phyloP scores from a whole-genome alignment of 2,888 invertebrate genomes.

The Lamellibrachia satsuma region DNA sequence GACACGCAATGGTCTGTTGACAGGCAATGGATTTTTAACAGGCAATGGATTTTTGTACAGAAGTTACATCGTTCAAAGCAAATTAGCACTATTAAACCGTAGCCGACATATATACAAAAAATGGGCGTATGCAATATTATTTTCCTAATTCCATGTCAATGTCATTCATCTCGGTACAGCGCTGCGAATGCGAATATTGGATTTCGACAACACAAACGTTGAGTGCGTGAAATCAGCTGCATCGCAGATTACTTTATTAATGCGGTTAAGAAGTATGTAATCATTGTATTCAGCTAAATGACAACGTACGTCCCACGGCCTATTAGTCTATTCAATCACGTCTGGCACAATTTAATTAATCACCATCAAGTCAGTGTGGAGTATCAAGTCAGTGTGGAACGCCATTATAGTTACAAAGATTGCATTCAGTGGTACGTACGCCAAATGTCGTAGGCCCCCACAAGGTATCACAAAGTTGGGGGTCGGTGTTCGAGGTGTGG shows the following conservation, averaged over 20 bases:
- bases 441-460: background rate
- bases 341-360: background rate
- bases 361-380: background rate
- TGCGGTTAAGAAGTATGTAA: background rate
- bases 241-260: background rate
- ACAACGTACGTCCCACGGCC: background rate
- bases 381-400: background rate
- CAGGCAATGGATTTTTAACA: too few species aligned
- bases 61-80: too few species aligned
- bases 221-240: background rate
- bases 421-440: background rate
- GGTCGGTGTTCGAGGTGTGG: background rate
- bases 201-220: background rate
- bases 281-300: background rate
- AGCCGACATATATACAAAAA: too few species aligned
- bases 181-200: background rate
- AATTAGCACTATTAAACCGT: too few species aligned
- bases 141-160: background rate
- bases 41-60: too few species aligned
- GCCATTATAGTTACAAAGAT: constrained; percentile 3
- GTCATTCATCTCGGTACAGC: background rate
- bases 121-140: too few species aligned
- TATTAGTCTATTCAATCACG: background rate
- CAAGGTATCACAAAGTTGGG: background rate
- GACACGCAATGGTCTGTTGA: too few species aligned